Percentiles rank a stretch among this genome's conserved stretches.
phyloP scores from a whole-genome alignment of 2,797 vertebrate species.

The Cryptoprocta ferox region DNA sequence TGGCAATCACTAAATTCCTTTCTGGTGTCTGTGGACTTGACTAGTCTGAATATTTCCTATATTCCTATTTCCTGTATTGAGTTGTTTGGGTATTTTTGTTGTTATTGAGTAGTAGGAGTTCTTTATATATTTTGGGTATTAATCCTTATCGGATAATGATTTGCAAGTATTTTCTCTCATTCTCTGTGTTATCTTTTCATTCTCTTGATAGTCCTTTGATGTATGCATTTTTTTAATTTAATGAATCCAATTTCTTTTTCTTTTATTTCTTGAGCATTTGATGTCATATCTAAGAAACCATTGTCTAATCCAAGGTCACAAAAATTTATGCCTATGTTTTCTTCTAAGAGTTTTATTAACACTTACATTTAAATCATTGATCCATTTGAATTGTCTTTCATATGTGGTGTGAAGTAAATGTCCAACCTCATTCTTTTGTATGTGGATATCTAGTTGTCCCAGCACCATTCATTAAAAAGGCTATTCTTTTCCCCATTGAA shows the following conservation, averaged over 20 bases:
- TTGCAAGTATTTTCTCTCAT: not conserved
- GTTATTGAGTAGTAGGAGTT: not conserved
- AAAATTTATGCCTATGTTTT: constrained; percentile 21
- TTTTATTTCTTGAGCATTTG: not conserved
- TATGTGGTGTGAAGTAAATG: not conserved
- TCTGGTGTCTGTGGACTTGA: not conserved
- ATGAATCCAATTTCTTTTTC: not conserved
- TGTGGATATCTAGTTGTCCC: not conserved
- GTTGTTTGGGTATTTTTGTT: not conserved
- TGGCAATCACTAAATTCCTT: not conserved
- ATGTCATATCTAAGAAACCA: not conserved
- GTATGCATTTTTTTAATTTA: not conserved
- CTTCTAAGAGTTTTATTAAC: not conserved
- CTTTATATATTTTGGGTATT: not conserved
- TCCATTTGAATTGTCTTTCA: not conserved
- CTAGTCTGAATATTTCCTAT: not conserved
- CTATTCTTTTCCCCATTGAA: not conserved
- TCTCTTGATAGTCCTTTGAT: constrained; percentile 3
- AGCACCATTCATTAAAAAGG: not conserved
- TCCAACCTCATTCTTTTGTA: not conserved
- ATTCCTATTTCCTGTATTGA: too few species aligned
- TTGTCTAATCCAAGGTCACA: not conserved
- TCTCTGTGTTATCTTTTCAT: not conserved
- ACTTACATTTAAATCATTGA: not conserved
- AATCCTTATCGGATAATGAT: not conserved